Percentiles rank a stretch among this genome's conserved stretches.
phyloP scores from a whole-genome alignment of 1,140 invertebrate genomes.

The Saccostrea glomerata region DNA sequence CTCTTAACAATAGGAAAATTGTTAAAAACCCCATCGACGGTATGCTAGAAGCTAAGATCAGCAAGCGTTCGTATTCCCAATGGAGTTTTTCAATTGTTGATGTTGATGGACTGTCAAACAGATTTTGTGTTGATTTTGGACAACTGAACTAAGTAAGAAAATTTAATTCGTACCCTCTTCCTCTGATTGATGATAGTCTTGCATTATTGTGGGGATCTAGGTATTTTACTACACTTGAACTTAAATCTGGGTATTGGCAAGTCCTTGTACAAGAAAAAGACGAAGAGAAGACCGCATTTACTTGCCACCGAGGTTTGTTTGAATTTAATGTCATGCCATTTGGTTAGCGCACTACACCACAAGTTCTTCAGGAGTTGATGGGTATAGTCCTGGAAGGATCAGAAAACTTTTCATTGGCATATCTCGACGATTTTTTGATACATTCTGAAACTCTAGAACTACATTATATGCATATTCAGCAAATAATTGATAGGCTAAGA shows the following conservation, averaged over 20 bases:
- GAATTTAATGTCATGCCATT: constrained; percentile 54
- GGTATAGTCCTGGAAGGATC: too few relatives aligned
- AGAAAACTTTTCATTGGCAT: too few relatives aligned
- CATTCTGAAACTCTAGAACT: too few relatives aligned
- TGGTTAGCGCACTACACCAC: constrained; percentile 52
- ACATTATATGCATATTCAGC: too few relatives aligned
- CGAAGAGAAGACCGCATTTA: constrained; percentile 52
- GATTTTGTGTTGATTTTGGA: constrained; percentile 69
- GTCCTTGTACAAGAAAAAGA: constrained; percentile 71
- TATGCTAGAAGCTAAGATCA: constrained; percentile 58
- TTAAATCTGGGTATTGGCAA: constrained; percentile 76
- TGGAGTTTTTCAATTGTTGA: constrained; percentile 61
- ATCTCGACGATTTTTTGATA: too few relatives aligned
- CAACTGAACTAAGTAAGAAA: constrained; percentile 64
- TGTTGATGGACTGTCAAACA: constrained; percentile 58
- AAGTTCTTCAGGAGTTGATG: constrained; percentile 38
- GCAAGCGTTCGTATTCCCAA: constrained; percentile 41
- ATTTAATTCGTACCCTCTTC: constrained; percentile 63
- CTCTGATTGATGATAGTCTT: constrained; percentile 69
- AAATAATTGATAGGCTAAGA: too few relatives aligned
- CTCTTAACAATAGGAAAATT: constrained; percentile 49
- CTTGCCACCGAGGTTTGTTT: constrained; percentile 47
- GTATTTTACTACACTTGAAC: constrained; percentile 63
- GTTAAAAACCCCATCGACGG: constrained; percentile 54
- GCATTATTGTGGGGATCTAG: constrained; percentile 53